Base-by-base conservation (phyloP, 2,113 vertebrate species). In the Anarrhichthys ocellatus region DNA sequence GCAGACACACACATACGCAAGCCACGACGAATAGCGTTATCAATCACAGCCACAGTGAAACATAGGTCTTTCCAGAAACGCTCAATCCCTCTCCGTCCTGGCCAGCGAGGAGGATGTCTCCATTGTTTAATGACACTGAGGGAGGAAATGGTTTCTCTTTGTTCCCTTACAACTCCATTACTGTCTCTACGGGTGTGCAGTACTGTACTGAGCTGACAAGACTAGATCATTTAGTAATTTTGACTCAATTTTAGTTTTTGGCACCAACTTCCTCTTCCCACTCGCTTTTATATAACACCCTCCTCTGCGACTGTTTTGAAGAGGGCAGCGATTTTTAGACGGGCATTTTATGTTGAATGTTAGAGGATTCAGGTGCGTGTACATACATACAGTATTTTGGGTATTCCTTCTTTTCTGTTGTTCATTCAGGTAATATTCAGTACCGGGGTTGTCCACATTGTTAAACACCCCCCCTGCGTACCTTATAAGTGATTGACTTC, bases 241-340 rank as follows among this genome's bases (percentile, higher is more conserved):
- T 84, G 44, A 73, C 82, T 85, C 62, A 46, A 66, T 56, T 63
- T 76, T 68, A 73, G 44, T 63, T 61, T 73, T 67, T 87, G 82
- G 75, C 56, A 2, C 71, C 71, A 58, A 83, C 82, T 59, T 81
- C 3, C 17, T 70, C 88, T 85, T 87, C 92, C 91, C 84, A 92
- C 89, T 88, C 71, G n/a, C 73, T 83, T 93, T 93, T 90, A 92
- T 77, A 64, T 92, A 92, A 91, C 89, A 88, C 6, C 61, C 80
- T 93, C 85, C 83, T 86, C 80, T 78, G 80, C 24, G 34, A 72
- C 61, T 81, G 72, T 36, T 54, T 79, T 78, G 20, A 74, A 82
- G 80, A 85, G 66, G 56, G 75, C 73, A 80, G 80, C 70, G 48
- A 80, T 83, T 87, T 85, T 78, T 79, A 62, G 71, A 87, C 56